Percentiles rank a stretch among this genome's conserved stretches.
Evolutionary conservation across 2,888 invertebrate genomes (phyloP).

Genomic region (Chrysolina oricalcia): DNA sequence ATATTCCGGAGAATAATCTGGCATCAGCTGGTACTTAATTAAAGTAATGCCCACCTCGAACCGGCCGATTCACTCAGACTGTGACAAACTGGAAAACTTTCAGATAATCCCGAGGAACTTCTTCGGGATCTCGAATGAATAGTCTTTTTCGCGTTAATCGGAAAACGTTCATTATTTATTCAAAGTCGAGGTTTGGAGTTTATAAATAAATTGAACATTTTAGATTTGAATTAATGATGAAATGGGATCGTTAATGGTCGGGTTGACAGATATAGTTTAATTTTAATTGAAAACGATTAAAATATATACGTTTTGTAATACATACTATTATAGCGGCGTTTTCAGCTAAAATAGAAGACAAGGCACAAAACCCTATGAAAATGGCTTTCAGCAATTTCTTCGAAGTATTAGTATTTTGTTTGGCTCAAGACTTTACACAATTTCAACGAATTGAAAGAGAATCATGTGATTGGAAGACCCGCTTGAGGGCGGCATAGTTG

Average conservation of each 20-base stretch:
- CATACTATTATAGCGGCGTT: no score
- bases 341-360: no score
- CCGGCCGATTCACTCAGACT: constrained; percentile 32
- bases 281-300: not conserved
- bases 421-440: no score
- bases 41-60: constrained; percentile 67
- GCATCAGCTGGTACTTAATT: constrained; percentile 70
- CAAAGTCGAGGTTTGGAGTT: constrained; percentile 42
- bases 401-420: no score
- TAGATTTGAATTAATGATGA: constrained; percentile 35
- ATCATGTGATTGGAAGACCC: no score
- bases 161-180: constrained; percentile 54
- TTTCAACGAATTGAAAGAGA: no score
- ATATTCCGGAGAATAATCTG: constrained; percentile 63
- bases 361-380: no score
- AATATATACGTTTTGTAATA: no score
- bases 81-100: constrained; percentile 41
- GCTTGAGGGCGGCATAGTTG: no score
- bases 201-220: constrained; percentile 43
- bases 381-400: no score
- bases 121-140: constrained; percentile 19
- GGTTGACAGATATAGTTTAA: not conserved
- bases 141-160: constrained; percentile 48
- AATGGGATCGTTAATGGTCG: constrained; percentile 25
- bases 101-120: constrained; percentile 34